Evolutionary conservation across 2,113 vertebrate genomes (phyloP), one percentile per base, ranked within the genome.

Genomic region (Salvelinus fontinalis): DNA sequence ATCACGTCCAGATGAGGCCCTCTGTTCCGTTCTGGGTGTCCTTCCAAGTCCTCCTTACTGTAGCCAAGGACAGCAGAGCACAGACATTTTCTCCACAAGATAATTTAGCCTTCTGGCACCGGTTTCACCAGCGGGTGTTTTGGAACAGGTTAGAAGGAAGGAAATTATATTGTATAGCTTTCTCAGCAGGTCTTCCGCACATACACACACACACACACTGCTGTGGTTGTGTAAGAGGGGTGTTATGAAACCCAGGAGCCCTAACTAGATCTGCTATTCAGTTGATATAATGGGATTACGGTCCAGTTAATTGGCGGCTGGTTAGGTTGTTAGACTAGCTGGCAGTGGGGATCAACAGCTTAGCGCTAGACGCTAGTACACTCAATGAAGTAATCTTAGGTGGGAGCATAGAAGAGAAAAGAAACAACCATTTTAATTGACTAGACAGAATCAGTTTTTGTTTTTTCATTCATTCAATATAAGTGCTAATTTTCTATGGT

Each of bases 281-380:
- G 34, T 51, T 20, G n/a, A 60, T 67, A n/a, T 83, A 79, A 87
- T 70, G 73, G 79, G 84, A 86, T 88, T 89, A 82, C 75, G 67
- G 79, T 20, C 71, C 77, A 73, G 75, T 77, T 78, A 79, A 78
- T 62, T 74, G 76, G 65, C 65, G 24, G 77, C 83, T 80, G 77
- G 73, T 76, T 75, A 70, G 65, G 12, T 29, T 14, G 65, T 29
- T 67, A 31, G 65, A 14, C 65, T 31, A 29, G 65, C 27, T 67
- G 65, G 26, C 14, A 29, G 24, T 31, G 11, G 24, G 65, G 65
- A 67, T 67, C 65, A 67, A 29, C 27, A 67, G 3, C 26, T 16
- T 29, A 67, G 27, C 24, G 13, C 27, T 39, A 39, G 39, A 39
- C 39, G 39, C 9, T 67, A 20, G 24, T 31, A 26, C 64, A 66